These are phyloP conservation scores for Panthera tigris DNA, from an alignment of 2,113 vertebrate species.

Conservation along the genomic window DNA sequence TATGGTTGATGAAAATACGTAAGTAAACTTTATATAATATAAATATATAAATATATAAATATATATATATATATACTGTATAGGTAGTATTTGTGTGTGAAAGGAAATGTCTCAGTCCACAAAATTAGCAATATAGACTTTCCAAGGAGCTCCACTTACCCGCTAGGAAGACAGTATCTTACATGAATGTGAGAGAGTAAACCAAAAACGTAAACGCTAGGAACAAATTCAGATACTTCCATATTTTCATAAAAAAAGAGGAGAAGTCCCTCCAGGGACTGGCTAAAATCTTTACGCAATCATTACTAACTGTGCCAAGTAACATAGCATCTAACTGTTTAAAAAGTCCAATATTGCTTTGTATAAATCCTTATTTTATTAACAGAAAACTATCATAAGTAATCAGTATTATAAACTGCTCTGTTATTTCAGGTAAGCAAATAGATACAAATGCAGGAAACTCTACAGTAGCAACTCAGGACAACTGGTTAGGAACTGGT, in stretches of 20 bases:
- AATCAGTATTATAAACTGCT: slow-evolving; percentile 91
- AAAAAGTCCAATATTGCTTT: slow-evolving; percentile 89
- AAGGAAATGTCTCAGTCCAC: slow-evolving; percentile 84
- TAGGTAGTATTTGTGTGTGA: slow-evolving; percentile 87
- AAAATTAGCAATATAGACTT: slow-evolving; percentile 86
- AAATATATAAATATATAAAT: slow-evolving; percentile 89
- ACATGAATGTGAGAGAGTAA: slow-evolving; percentile 85
- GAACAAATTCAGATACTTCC: slow-evolving; percentile 87
- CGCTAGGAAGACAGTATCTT: slow-evolving; percentile 82
- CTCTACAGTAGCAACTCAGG: slow-evolving; percentile 80
- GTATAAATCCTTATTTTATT: slow-evolving; percentile 96
- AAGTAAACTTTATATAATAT: slow-evolving; percentile 90
- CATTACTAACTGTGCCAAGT: slow-evolving; percentile 97
- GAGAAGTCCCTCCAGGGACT: slow-evolving; percentile 85
- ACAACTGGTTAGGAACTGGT: slow-evolving; percentile 65
- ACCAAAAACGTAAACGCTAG: slow-evolving; percentile 84
- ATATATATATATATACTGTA: slow-evolving; percentile 84
- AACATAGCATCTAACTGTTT: slow-evolving; percentile 91
- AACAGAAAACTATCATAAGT: slow-evolving; percentile 85
- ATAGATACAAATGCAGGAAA: slow-evolving; percentile 83
- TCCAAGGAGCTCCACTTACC: slow-evolving; percentile 82
- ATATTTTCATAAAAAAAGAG: slow-evolving; percentile 87
- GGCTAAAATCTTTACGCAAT: slow-evolving; percentile 89
- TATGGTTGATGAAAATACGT: slow-evolving; percentile 90
- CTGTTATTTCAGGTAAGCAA: slow-evolving; percentile 89